These are phyloP conservation scores for Philhelius pedissequus DNA, from an alignment of 2,888 invertebrate genomes.

Conservation along the genomic window DNA sequence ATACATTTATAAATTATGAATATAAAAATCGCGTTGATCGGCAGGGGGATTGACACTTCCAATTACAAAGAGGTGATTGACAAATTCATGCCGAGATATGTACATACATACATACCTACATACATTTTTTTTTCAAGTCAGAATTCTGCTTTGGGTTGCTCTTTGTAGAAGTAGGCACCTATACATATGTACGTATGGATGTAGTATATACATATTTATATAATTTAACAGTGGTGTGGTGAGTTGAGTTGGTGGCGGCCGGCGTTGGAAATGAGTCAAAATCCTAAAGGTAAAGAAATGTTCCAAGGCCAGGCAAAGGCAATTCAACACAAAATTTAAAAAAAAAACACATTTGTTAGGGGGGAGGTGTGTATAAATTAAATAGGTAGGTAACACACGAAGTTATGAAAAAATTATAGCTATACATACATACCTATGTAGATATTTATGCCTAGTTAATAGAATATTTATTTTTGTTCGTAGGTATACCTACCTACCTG, in stretches of 20 bases:
- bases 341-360: background rate
- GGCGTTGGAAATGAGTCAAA: slow-evolving; percentile 6
- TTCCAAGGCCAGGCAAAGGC: background rate
- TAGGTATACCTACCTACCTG: background rate
- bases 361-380: background rate
- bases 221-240: background rate
- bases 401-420: background rate
- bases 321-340: background rate
- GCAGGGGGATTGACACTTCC: slow-evolving; percentile 32
- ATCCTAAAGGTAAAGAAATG: background rate
- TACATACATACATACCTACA: background rate
- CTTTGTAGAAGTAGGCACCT: too few relatives aligned
- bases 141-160: background rate
- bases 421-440: too few relatives aligned
- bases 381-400: background rate
- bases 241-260: background rate
- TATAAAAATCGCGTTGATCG: slow-evolving; percentile 5
- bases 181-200: background rate
- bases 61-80: slow-evolving; percentile 5
- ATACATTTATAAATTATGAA: background rate
- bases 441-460: too few relatives aligned
- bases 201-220: background rate
- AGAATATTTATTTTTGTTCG: too few relatives aligned
- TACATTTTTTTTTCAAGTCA: background rate
- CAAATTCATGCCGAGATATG: background rate